Evolutionary conservation across 2,888 invertebrate genomes (phyloP).

Genomic region (Scotopteryx bipunctaria): DNA sequence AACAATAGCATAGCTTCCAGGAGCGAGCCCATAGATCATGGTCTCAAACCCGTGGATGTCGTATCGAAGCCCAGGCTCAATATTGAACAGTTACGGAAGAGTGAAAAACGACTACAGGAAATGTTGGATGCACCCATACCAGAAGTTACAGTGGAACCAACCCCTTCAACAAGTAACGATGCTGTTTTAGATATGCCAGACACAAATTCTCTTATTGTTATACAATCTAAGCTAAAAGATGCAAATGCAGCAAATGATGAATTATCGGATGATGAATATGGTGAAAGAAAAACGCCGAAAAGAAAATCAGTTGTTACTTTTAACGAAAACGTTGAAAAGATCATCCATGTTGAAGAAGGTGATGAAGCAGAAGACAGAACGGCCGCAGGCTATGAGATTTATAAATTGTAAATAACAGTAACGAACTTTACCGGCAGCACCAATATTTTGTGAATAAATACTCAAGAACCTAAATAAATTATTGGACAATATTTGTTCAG

Average conservation of each 20-base stretch:
- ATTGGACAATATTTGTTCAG: background rate
- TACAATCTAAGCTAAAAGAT: slow-evolving; percentile 73
- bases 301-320: slow-evolving; percentile 81
- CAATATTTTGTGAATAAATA: slow-evolving; percentile 15
- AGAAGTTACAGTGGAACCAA: slow-evolving; percentile 43
- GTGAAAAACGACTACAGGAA: slow-evolving; percentile 68
- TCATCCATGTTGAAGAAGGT: slow-evolving; percentile 75
- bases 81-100: slow-evolving; percentile 67
- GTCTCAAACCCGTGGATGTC: slow-evolving; percentile 45
- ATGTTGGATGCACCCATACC: slow-evolving; percentile 62
- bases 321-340: slow-evolving; percentile 81
- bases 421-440: background rate
- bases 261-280: slow-evolving; percentile 72
- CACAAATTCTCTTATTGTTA: slow-evolving; percentile 57
- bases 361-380: slow-evolving; percentile 41
- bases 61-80: slow-evolving; percentile 57
- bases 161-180: slow-evolving; percentile 42
- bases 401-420: slow-evolving; percentile 48
- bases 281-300: slow-evolving; percentile 56
- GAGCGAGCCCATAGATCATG: slow-evolving; percentile 46
- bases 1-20: slow-evolving; percentile 59
- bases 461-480: slow-evolving; percentile 13
- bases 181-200: slow-evolving; percentile 55
- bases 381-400: slow-evolving; percentile 51
- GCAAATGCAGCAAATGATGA: slow-evolving; percentile 58